Percentiles rank a stretch among this genome's conserved stretches.
phyloP scores from a whole-genome alignment of 2,797 vertebrate species.

The Neoniphon sammara region DNA sequence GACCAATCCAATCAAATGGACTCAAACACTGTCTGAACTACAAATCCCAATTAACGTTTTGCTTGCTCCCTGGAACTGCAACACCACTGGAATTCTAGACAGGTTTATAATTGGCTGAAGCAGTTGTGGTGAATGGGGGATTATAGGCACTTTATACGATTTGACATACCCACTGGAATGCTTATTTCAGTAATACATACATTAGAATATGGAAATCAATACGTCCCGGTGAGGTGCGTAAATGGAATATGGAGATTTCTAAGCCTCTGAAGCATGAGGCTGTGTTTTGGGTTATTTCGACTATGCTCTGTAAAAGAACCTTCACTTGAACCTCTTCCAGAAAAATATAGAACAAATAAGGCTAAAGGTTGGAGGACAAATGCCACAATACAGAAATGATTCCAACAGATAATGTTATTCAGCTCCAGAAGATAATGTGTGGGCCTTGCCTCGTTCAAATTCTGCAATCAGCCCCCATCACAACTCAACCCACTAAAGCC shows the following conservation, averaged over 20 bases:
- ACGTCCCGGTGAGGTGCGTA: slow-evolving; percentile 35
- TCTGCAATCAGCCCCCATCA: slow-evolving; percentile 3
- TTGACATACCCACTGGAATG: not conserved
- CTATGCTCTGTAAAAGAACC: not conserved
- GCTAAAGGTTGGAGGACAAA: slow-evolving; percentile 18
- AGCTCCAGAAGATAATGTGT: slow-evolving; percentile 12
- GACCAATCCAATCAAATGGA: slow-evolving; percentile 58
- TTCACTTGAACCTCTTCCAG: slow-evolving; percentile 57
- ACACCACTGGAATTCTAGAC: slow-evolving; percentile 18
- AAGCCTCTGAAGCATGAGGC: slow-evolving; percentile 28
- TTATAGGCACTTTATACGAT: slow-evolving; percentile 8
- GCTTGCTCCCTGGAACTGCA: slow-evolving; percentile 25
- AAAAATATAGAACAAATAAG: slow-evolving; percentile 29
- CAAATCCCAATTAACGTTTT: slow-evolving; percentile 44
- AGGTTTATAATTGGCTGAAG: slow-evolving; percentile 33
- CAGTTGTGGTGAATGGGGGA: slow-evolving; percentile 27
- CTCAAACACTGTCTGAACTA: slow-evolving; percentile 36
- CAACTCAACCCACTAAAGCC: not conserved
- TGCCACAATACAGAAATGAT: slow-evolving; percentile 3
- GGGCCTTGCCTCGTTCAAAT: slow-evolving; percentile 38
- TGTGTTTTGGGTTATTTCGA: slow-evolving; percentile 38
- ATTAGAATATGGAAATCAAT: slow-evolving; percentile 41
- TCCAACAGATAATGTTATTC: slow-evolving; percentile 29
- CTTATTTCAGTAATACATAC: slow-evolving; percentile 10
- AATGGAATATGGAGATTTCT: slow-evolving; percentile 52